Evolutionary conservation across 2,888 invertebrate genomes (phyloP).

Genomic region (Mylabris sibirica): DNA sequence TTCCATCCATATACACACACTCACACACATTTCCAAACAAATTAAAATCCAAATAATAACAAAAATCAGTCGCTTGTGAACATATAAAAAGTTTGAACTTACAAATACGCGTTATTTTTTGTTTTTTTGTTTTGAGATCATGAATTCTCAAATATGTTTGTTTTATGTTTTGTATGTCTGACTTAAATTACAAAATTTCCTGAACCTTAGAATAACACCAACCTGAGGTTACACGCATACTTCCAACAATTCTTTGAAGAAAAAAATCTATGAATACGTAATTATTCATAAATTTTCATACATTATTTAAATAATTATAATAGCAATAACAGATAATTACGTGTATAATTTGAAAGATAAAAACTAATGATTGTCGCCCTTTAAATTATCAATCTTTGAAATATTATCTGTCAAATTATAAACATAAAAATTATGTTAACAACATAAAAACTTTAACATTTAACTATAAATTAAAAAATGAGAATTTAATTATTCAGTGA

Average conservation of each 20-base stretch:
- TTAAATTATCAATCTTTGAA: conserved; percentile 1
- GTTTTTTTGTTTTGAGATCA: conserved; percentile 38
- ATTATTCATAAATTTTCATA: conserved; percentile 14
- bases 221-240: conserved; percentile 22
- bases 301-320: conserved; percentile 18
- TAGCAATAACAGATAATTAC: conserved; percentile 23
- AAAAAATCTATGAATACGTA: not conserved
- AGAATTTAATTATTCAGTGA: conserved; percentile 32
- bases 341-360: conserved; percentile 16
- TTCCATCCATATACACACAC: not conserved
- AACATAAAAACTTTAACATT: conserved; percentile 41
- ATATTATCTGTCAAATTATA: conserved; percentile 29
- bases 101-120: conserved; percentile 33
- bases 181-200: conserved; percentile 16
- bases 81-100: conserved; percentile 25
- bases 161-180: not conserved
- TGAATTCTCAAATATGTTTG: conserved; percentile 23
- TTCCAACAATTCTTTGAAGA: not conserved
- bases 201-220: conserved; percentile 4
- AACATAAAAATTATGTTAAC: conserved; percentile 18
- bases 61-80: conserved; percentile 17
- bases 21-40: not conserved
- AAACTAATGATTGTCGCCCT: not conserved
- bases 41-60: not conserved
- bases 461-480: conserved; percentile 35